Conservation (phyloP, 2,888 invertebrate species). For the Drosophila limbata region DNA sequence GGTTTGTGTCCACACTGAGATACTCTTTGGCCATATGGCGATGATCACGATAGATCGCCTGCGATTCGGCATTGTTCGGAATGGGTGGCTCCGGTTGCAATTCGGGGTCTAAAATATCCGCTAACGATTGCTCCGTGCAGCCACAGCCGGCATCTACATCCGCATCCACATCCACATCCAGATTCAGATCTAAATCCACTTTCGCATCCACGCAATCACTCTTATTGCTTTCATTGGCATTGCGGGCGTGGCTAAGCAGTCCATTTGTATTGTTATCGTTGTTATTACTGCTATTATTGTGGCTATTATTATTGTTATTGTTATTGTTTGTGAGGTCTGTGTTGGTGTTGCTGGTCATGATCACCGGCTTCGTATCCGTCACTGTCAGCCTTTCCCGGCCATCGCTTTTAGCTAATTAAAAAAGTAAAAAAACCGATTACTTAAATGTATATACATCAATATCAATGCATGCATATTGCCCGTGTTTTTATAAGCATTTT, state of each 20-base stretch:
- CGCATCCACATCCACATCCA: conserved; percentile 73
- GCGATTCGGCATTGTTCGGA: conserved; percentile 90
- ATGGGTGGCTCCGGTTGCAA: conserved; percentile 93
- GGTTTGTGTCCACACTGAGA: conserved; percentile 94
- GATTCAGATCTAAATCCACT: conserved; percentile 65
- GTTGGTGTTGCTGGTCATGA: conserved; percentile 60
- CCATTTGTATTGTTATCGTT: conserved; percentile 47
- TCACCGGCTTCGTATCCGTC: conserved; percentile 84
- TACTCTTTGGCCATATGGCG: conserved; percentile 95
- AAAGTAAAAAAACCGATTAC: neutral
- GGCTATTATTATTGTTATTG: conserved; percentile 39
- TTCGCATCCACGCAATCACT: conserved; percentile 33
- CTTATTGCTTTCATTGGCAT: conserved; percentile 30
- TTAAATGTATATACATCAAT: neutral
- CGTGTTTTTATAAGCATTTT: too few species aligned
- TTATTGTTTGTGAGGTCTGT: conserved; percentile 63
- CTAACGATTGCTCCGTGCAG: conserved; percentile 86
- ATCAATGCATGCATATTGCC: neutral
- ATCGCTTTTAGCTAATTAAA: conserved; percentile 84
- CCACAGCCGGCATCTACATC: conserved; percentile 58
- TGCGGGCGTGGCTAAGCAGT: conserved; percentile 46
- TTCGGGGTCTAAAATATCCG: conserved; percentile 92
- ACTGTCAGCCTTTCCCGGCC: conserved; percentile 84
- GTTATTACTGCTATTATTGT: conserved; percentile 33
- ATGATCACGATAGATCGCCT: conserved; percentile 95